Percentiles rank a stretch among this genome's conserved stretches.
phyloP scores from a whole-genome alignment of 2,888 invertebrate species.

The Serrognathus titanus region DNA sequence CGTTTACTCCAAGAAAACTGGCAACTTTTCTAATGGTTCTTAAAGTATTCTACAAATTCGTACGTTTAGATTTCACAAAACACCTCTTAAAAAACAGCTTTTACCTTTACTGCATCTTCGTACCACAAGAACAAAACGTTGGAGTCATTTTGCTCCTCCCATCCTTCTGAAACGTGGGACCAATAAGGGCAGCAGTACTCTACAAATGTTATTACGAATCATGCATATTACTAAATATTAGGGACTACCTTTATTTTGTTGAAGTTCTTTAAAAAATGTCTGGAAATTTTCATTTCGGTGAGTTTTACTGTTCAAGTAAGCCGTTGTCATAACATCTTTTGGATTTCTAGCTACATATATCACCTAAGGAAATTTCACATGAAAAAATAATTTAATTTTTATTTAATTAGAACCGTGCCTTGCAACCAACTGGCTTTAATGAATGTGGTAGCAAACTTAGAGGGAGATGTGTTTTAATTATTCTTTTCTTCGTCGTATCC shows the following conservation, averaged over 20 bases:
- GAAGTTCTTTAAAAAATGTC: conserved; percentile 68
- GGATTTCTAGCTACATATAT: conserved; percentile 84
- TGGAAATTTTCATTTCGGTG: conserved; percentile 53
- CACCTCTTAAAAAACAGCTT: neutral
- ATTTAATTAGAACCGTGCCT: conserved; percentile 34
- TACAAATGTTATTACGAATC: conserved; percentile 36
- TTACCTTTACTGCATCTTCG: conserved; percentile 70
- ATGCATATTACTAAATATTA: neutral
- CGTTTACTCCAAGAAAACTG: neutral
- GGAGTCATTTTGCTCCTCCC: conserved; percentile 60
- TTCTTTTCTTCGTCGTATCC: conserved; percentile 50
- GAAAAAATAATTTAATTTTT: too few relatives aligned
- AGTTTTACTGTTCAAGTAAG: conserved; percentile 69
- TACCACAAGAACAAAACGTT: conserved; percentile 76
- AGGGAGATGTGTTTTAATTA: conserved; percentile 68
- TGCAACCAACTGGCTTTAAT: conserved; percentile 50
- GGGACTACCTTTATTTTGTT: conserved; percentile 61
- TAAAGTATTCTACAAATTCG: neutral
- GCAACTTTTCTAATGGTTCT: neutral
- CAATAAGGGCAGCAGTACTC: conserved; percentile 75
- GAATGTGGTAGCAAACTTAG: conserved; percentile 62
- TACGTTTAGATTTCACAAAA: neutral
- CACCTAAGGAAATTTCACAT: conserved; percentile 49
- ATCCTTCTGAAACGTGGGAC: conserved; percentile 75
- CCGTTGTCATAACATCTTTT: conserved; percentile 81